These are phyloP conservation scores for Netta rufina DNA, from an alignment of 2,797 vertebrate species.

Conservation along the genomic window DNA sequence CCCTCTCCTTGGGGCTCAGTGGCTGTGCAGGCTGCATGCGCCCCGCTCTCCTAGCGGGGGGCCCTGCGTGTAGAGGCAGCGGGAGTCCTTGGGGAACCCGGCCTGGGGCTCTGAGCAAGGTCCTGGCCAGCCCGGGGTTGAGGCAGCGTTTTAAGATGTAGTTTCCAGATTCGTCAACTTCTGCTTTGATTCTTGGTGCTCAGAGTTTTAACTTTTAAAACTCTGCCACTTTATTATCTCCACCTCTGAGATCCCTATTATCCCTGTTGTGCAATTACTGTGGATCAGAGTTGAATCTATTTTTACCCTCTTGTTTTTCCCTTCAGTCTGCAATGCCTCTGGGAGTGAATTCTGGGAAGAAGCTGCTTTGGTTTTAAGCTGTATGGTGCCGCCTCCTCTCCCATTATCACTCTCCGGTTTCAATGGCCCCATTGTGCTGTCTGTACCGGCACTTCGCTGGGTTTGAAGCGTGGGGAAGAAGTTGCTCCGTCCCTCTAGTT, in stretches of 20 bases:
- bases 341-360: conserved; percentile 65
- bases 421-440: conserved; percentile 64
- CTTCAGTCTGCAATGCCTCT: conserved; percentile 45
- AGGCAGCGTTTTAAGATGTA: neutral
- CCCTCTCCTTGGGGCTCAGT: neutral
- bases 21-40: neutral
- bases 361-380: conserved; percentile 67
- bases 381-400: conserved; percentile 62
- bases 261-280: conserved; percentile 68
- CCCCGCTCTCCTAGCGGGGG: neutral
- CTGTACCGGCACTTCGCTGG: conserved; percentile 32
- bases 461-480: conserved; percentile 61
- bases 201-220: conserved; percentile 42
- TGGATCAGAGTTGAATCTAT: conserved; percentile 67
- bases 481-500: conserved; percentile 41
- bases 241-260: conserved; percentile 46
- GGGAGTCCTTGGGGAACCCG: neutral
- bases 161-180: conserved; percentile 14
- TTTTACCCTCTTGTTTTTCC: conserved; percentile 71
- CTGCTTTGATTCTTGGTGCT: conserved; percentile 13
- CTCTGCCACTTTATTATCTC: conserved; percentile 28
- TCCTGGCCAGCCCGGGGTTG: neutral
- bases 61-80: neutral
- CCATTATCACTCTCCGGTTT: conserved; percentile 62
- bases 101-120: neutral